Conservation (phyloP, 2,113 vertebrate genomes). For the Oncorhynchus clarkii region DNA sequence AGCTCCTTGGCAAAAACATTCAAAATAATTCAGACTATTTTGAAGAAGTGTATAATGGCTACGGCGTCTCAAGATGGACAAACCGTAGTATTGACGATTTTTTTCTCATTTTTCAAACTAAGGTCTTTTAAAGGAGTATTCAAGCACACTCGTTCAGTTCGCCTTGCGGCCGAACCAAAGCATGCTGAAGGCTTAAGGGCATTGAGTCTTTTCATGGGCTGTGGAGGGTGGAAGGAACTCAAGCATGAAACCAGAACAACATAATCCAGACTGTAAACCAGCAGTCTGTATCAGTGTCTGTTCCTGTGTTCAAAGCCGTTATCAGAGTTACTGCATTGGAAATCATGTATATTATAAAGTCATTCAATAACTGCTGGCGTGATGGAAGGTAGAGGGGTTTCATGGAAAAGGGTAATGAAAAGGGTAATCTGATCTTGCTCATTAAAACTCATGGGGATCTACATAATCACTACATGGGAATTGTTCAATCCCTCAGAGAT, state of each 20-base stretch:
- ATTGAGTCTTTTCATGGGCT: background rate
- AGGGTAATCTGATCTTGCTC: background rate
- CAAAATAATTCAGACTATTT: too few relatives aligned
- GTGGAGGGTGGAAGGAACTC: background rate
- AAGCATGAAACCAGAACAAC: conserved; percentile 1
- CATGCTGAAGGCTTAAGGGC: background rate
- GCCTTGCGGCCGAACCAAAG: too few relatives aligned
- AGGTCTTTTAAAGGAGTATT: too few relatives aligned
- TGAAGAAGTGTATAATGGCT: too few relatives aligned
- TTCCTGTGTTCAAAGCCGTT: background rate
- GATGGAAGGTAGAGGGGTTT: background rate
- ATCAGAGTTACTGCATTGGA: background rate
- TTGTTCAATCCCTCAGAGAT: conserved; percentile 20
- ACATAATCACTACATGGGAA: background rate
- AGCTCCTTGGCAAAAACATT: too few relatives aligned
- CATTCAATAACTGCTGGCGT: background rate
- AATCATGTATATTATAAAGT: background rate
- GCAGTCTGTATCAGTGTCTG: background rate
- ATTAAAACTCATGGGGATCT: conserved; percentile 9
- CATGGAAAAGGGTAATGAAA: background rate
- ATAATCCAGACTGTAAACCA: background rate
- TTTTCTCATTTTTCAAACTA: too few relatives aligned
- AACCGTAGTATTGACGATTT: too few relatives aligned
- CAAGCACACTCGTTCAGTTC: too few relatives aligned
- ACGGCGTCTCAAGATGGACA: too few relatives aligned